Evolutionary conservation across 2,113 vertebrate genomes (phyloP).

Genomic region (Dolichallabes microphthalmus): DNA sequence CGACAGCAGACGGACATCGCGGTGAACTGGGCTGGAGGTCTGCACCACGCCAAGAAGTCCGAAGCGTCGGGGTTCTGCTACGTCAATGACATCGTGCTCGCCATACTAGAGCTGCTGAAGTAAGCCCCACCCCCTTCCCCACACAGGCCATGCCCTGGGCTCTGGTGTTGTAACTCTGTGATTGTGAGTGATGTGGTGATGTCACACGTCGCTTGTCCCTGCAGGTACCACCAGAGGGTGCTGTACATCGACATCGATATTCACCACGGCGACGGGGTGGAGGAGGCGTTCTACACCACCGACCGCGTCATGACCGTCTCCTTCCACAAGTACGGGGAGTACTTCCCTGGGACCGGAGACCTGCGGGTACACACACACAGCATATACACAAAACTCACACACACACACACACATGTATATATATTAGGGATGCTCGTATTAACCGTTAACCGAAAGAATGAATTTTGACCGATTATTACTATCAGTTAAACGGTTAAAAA

Average conservation of each 20-base stretch:
- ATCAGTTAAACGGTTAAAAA: no score
- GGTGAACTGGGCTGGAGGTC: slow-evolving; percentile 94
- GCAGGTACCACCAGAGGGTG: slow-evolving; percentile 96
- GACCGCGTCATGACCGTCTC: slow-evolving; percentile 98
- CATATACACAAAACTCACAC: no score
- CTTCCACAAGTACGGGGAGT: slow-evolving; percentile 97
- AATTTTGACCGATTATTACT: no score
- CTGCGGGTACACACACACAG: slow-evolving; percentile 58
- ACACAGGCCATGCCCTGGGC: no score
- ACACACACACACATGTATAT: slow-evolving; percentile 69
- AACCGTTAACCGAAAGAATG: no score
- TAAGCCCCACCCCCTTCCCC: slow-evolving; percentile 63
- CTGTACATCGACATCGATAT: slow-evolving; percentile 98
- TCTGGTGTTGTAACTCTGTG: neutral
- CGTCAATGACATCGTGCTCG: slow-evolving; percentile 95
- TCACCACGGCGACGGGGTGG: slow-evolving; percentile 95
- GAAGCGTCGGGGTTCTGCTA: slow-evolving; percentile 98
- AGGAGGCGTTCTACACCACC: slow-evolving; percentile 97
- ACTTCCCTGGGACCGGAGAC: slow-evolving; percentile 97
- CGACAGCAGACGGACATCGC: slow-evolving; percentile 98
- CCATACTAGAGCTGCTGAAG: slow-evolving; percentile 95
- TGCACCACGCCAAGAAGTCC: slow-evolving; percentile 96
- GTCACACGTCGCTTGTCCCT: neutral
- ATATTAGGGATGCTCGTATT: no score
- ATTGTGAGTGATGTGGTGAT: neutral